Conservation (phyloP, 2,888 invertebrate genomes). For the Xestia rhomboidea region DNA sequence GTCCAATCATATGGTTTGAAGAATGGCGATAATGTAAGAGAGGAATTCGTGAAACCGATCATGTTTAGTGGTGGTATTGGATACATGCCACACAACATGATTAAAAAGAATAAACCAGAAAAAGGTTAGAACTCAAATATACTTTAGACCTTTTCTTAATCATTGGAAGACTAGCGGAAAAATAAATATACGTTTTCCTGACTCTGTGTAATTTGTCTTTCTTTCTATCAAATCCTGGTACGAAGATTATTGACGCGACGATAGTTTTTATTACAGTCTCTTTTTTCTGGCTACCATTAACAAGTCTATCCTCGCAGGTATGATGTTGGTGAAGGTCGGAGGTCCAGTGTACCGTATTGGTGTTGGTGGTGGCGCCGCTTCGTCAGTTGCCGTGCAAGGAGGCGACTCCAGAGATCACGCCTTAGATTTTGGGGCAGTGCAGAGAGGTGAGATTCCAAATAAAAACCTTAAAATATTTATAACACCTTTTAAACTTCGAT, state of each 20-base stretch:
- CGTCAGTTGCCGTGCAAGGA: slow-evolving; percentile 98
- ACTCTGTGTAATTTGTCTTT: not conserved
- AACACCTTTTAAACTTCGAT: not conserved
- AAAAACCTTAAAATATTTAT: not conserved
- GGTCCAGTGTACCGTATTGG: slow-evolving; percentile 99
- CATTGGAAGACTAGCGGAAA: not conserved
- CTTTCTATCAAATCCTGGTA: too few species aligned
- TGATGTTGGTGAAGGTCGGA: slow-evolving; percentile 98
- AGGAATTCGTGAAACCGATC: slow-evolving; percentile 99
- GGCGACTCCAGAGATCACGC: slow-evolving; percentile 92
- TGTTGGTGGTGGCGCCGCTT: slow-evolving; percentile 99
- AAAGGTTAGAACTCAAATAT: slow-evolving; percentile 88
- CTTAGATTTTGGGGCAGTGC: slow-evolving; percentile 98
- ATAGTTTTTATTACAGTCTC: too few species aligned
- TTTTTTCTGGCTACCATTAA: not conserved
- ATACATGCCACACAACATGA: slow-evolving; percentile 95
- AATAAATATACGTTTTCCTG: not conserved
- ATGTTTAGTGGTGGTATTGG: slow-evolving; percentile 99
- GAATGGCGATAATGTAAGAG: slow-evolving; percentile 92
- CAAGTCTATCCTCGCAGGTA: slow-evolving; percentile 89
- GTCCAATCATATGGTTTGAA: slow-evolving; percentile 96
- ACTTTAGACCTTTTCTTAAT: not conserved
- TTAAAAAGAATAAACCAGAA: slow-evolving; percentile 93
- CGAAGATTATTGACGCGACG: too few species aligned
- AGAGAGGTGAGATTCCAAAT: slow-evolving; percentile 91